A percentile compares a stretch with the other conserved stretches of the same genome.
phyloP scores from a whole-genome alignment of 2,888 invertebrate genomes.

The Iselma pallidipennis region DNA sequence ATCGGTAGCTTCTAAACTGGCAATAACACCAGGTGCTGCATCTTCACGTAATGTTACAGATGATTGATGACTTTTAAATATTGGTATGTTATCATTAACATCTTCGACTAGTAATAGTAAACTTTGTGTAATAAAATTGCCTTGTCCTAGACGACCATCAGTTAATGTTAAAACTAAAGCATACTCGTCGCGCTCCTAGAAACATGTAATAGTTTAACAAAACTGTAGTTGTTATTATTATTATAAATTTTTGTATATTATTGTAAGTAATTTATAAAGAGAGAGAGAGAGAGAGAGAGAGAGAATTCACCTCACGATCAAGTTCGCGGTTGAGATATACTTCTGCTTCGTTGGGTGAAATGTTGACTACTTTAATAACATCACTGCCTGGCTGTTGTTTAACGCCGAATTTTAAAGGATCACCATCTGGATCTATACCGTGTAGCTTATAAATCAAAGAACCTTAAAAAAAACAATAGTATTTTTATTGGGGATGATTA shows the following conservation, averaged over 20 bases:
- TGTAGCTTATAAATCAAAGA: constrained; percentile 79
- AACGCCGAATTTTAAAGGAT: constrained; percentile 80
- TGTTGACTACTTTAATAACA: constrained; percentile 81
- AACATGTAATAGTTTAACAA: constrained; percentile 30
- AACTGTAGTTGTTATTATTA: neutral
- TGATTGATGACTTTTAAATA: constrained; percentile 83
- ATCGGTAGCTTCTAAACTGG: constrained; percentile 85
- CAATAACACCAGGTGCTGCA: constrained; percentile 72
- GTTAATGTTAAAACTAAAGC: constrained; percentile 85
- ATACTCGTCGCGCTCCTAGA: constrained; percentile 83
- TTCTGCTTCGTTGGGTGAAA: constrained; percentile 80
- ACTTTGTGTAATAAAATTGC: constrained; percentile 88
- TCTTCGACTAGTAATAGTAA: constrained; percentile 87
- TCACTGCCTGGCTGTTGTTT: constrained; percentile 80
- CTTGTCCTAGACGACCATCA: constrained; percentile 84
- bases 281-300: constrained; percentile 6
- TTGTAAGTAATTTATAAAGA: constrained; percentile 1
- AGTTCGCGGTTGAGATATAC: constrained; percentile 86
- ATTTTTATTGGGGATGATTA: too few relatives aligned
- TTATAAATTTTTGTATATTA: neutral
- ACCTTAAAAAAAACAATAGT: constrained; percentile 61
- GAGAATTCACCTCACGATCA: constrained; percentile 77
- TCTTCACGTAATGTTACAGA: constrained; percentile 82
- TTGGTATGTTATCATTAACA: constrained; percentile 88
- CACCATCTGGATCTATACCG: constrained; percentile 86